Evolutionary conservation across 2,888 invertebrate species (phyloP), one percentile per base, ranked within the genome.

Genomic region (Brenthis hecate): DNA sequence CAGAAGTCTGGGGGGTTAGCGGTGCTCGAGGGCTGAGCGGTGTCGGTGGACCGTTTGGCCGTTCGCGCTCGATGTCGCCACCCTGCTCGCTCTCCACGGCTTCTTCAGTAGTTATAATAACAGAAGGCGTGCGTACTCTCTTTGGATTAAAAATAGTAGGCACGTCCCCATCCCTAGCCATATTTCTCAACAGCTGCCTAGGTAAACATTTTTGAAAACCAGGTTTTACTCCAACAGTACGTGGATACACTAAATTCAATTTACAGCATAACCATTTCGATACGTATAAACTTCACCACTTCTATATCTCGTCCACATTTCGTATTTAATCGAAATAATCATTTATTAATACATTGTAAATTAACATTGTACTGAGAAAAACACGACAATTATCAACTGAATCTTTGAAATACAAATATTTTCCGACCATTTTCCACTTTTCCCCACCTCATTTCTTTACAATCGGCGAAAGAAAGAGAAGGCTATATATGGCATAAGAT

Each of bases 61-160:
- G 85, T 74, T 87, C 93, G 74, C 86, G 78, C 64, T 88, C 90
- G 4, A 79, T 85, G 61, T 85, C 88, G 32, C 83, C 86, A 58
- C 82, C 82, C 36, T 85, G 83, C 71, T 87, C 93, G 70, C 76
- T 85, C 70, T 90, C 92, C 63, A 87, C 85, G 61, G 93, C 93
- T 76, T 95, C 95, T 75, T 94, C 94, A 76, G 94, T 95, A 58
- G 95, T 95, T 75, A 96, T 94, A 79, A 95, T 95, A 74, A 95
- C 95, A 66, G 95, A 95, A 74, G 95, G 95, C 70, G 95, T 94
- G 72, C 95, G 94, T 68, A 94, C 95, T 76, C 95, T 93, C 83
- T 95, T 95, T 56, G 96, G 96, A 88, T 96, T 96, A 88, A 96
- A 96, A 82, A 96, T 96, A 75, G 96, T 96, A 76, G 96, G 95